Evolutionary conservation across 1,140 invertebrate genomes (phyloP).

Genomic region (Linepithema humile): DNA sequence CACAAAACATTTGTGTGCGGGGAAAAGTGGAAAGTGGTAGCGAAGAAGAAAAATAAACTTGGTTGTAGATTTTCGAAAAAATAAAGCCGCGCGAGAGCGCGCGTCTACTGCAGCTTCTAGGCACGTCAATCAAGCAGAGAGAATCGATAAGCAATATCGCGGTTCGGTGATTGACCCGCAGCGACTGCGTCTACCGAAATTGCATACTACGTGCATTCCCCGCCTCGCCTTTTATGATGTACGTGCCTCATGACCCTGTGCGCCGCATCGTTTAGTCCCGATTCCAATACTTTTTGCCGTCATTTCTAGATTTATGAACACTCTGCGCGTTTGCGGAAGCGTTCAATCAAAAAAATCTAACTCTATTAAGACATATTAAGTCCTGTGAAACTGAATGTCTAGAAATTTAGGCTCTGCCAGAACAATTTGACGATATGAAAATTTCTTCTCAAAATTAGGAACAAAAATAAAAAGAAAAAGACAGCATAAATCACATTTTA

Average conservation of each 20-base stretch:
- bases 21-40: not conserved
- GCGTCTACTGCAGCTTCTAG: conserved; percentile 52
- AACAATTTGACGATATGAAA: not conserved
- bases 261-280: conserved; percentile 1
- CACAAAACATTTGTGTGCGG: not conserved
- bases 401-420: not conserved
- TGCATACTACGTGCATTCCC: conserved; percentile 56
- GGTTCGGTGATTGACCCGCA: conserved; percentile 71
- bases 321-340: not conserved
- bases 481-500: too few species aligned
- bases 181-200: conserved; percentile 65
- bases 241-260: conserved; percentile 21
- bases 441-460: not conserved
- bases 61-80: conserved; percentile 40
- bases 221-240: conserved; percentile 37
- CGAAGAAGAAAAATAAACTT: conserved; percentile 10
- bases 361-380: too few species aligned
- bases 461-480: not conserved
- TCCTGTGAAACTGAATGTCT: not conserved
- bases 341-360: not conserved
- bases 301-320: conserved; percentile 10
- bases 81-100: conserved; percentile 39
- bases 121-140: conserved; percentile 68
- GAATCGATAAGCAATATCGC: conserved; percentile 73
- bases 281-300: not conserved